A percentile compares a stretch with the other conserved stretches of the same genome.
Evolutionary conservation across 2,888 invertebrate genomes (phyloP).

Genomic region (Drosophila trichaetosa): DNA sequence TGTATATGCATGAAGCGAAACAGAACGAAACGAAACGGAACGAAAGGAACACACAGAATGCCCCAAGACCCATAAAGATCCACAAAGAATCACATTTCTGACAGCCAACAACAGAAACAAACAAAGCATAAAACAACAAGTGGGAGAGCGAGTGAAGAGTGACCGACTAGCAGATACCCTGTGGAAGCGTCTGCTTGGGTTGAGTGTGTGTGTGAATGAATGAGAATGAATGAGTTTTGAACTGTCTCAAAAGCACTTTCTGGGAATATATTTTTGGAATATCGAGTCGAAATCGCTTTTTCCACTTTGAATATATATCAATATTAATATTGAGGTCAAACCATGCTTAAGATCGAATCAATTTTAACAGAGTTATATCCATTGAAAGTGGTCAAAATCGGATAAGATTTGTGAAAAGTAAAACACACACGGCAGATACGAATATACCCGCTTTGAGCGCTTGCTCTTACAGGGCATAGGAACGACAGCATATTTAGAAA

Average conservation of each 20-base stretch:
- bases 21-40: slow-evolving; percentile 18
- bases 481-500: slow-evolving; percentile 59
- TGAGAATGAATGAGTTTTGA: too few species aligned
- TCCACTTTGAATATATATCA: background rate
- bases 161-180: slow-evolving; percentile 20
- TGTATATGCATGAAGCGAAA: slow-evolving; percentile 11
- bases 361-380: background rate
- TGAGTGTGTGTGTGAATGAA: background rate
- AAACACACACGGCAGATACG: too few species aligned
- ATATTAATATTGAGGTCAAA: background rate
- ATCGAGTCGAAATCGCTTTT: background rate
- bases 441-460: background rate
- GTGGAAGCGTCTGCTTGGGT: too few species aligned
- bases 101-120: slow-evolving; percentile 49
- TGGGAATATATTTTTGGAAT: too few species aligned
- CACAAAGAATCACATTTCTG: slow-evolving; percentile 56
- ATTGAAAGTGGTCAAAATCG: background rate
- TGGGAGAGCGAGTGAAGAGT: fast-evolving
- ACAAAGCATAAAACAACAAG: slow-evolving; percentile 38
- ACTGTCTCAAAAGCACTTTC: too few species aligned
- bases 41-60: slow-evolving; percentile 32
- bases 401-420: background rate
- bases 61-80: slow-evolving; percentile 52
- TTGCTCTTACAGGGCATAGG: slow-evolving; percentile 22
- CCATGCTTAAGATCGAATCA: too few species aligned